Percentiles rank a stretch among this genome's conserved stretches.
Evolutionary conservation across 2,113 vertebrate species (phyloP).

Genomic region (Tyto alba): DNA sequence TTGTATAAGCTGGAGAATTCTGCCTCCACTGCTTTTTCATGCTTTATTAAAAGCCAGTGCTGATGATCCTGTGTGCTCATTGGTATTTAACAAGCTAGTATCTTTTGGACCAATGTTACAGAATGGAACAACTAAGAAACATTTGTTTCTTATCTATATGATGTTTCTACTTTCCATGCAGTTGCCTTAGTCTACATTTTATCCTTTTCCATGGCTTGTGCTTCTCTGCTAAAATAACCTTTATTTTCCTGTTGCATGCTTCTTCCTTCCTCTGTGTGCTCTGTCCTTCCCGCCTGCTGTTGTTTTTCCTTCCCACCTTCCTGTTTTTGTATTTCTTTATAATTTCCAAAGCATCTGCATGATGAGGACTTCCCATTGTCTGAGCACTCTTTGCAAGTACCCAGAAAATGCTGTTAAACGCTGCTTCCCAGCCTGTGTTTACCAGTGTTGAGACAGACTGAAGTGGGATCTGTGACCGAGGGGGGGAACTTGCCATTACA

Average conservation of each 20-base stretch:
- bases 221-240: not conserved
- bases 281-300: not conserved
- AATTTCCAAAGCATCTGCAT: not conserved
- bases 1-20: not conserved
- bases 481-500: not conserved
- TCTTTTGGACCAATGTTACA: not conserved
- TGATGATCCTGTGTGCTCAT: not conserved
- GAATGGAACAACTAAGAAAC: not conserved
- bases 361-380: not conserved
- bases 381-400: not conserved
- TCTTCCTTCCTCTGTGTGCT: not conserved
- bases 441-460: rapidly evolving
- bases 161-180: not conserved
- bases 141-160: not conserved
- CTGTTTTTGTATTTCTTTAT: not conserved
- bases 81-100: not conserved
- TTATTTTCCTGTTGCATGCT: not conserved
- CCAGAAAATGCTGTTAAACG: not conserved
- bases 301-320: not conserved
- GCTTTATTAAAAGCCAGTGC: not conserved
- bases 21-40: not conserved
- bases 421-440: not conserved
- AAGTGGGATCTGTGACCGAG: not conserved
- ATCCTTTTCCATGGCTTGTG: not conserved
- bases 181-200: not conserved